These are phyloP conservation scores for Antechinus flavipes DNA, from an alignment of 2,113 vertebrate species.

Conservation along the genomic window DNA sequence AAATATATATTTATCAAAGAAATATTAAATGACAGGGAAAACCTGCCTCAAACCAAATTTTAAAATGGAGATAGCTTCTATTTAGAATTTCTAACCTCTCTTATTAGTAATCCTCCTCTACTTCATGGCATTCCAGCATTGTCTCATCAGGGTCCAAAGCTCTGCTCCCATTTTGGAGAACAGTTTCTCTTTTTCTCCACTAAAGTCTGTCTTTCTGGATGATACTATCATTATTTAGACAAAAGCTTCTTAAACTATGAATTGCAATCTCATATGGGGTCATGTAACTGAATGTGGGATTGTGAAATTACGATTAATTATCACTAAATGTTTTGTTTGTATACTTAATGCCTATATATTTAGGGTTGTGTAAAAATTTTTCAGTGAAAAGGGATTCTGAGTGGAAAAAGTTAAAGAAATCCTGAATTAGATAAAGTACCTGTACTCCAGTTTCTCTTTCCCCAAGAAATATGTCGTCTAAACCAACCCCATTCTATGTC, in stretches of 20 bases:
- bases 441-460: neutral
- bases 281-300: too few relatives aligned
- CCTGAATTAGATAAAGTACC: too few relatives aligned
- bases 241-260: neutral
- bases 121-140: neutral
- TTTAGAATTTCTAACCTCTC: neutral
- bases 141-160: neutral
- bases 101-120: neutral
- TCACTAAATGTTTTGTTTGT: too few relatives aligned
- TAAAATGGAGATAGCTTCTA: neutral
- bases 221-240: neutral
- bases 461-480: neutral
- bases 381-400: too few relatives aligned
- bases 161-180: neutral
- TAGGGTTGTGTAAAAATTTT: too few relatives aligned
- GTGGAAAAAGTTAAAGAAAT: too few relatives aligned
- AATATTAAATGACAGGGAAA: slow-evolving; percentile 17
- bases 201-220: neutral
- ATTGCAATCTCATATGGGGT: too few relatives aligned
- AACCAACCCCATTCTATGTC: neutral
- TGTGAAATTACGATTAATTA: too few relatives aligned
- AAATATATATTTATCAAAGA: slow-evolving; percentile 50
- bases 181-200: neutral
- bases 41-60: neutral
- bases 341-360: too few relatives aligned